Percentiles rank a stretch among this genome's conserved stretches.
Conservation (phyloP, 2,113 vertebrate species). For the Oncorhynchus keta region DNA sequence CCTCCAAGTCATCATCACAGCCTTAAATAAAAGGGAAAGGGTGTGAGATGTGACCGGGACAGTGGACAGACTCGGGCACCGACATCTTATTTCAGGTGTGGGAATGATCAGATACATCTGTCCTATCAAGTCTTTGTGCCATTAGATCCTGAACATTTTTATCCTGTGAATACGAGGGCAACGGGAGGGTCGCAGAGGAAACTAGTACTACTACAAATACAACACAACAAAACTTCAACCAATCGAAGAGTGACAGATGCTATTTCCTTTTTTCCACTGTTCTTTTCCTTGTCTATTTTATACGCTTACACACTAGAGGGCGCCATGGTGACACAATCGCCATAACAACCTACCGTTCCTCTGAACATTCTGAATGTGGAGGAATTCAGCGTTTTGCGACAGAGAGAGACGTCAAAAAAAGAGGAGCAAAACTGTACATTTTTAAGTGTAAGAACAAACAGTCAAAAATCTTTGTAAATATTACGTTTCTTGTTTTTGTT, state of each 20-base stretch:
- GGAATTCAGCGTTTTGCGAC: constrained; percentile 34
- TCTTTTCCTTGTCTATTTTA: constrained; percentile 66
- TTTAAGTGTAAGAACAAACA: constrained; percentile 74
- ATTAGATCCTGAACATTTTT: constrained; percentile 45
- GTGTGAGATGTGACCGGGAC: constrained; percentile 18
- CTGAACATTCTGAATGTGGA: constrained; percentile 10
- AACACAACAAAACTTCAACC: constrained; percentile 22
- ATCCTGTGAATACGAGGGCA: constrained; percentile 35
- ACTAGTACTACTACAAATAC: constrained; percentile 6
- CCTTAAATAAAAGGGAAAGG: constrained; percentile 46
- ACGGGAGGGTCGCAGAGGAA: constrained; percentile 31
- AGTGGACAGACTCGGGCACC: constrained; percentile 29
- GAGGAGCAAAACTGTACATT: constrained; percentile 76
- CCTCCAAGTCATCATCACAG: constrained; percentile 33
- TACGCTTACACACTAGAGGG: constrained; percentile 65
- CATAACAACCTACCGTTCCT: constrained; percentile 39
- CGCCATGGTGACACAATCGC: constrained; percentile 46
- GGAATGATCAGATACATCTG: neutral
- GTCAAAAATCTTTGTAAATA: constrained; percentile 82
- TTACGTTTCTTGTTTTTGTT: constrained; percentile 73
- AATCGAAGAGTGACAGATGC: constrained; percentile 31
- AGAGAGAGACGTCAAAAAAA: constrained; percentile 48
- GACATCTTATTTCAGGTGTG: constrained; percentile 33
- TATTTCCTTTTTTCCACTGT: constrained; percentile 35
- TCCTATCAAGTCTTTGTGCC: constrained; percentile 9